Percentiles rank a stretch among this genome's conserved stretches.
These are phyloP conservation scores for Tetrapedia diversipes DNA, from an alignment of 2,888 invertebrate genomes.

Conservation along the genomic window DNA sequence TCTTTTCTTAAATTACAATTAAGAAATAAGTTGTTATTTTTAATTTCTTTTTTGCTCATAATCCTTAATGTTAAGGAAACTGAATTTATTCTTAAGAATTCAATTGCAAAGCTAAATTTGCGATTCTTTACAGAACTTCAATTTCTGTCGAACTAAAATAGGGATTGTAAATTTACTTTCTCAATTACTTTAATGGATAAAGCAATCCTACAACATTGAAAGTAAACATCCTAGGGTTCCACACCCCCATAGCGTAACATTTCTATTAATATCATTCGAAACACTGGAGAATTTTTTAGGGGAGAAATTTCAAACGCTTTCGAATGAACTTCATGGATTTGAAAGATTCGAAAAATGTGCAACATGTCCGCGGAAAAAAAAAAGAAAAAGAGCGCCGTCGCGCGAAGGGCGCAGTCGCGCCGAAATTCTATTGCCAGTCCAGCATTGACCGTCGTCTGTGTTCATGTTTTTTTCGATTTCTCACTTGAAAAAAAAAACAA, in stretches of 20 bases:
- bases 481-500: not conserved
- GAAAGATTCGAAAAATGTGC: not conserved
- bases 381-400: not conserved
- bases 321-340: too few species aligned
- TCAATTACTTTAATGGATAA: not conserved
- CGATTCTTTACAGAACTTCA: too few species aligned
- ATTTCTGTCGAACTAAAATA: not conserved
- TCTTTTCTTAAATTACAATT: too few species aligned
- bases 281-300: not conserved
- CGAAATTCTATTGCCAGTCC: constrained; percentile 66
- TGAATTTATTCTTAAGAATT: too few species aligned
- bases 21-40: too few species aligned
- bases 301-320: not conserved
- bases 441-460: constrained; percentile 69
- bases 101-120: too few species aligned
- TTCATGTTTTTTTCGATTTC: constrained; percentile 26
- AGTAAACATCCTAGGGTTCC: constrained; percentile 1
- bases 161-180: not conserved
- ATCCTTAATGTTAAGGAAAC: too few species aligned
- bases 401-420: constrained; percentile 40
- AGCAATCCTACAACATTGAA: not conserved
- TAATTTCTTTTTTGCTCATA: too few species aligned
- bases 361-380: not conserved
- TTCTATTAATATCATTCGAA: not conserved
- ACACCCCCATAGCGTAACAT: constrained; percentile 12